Conservation (phyloP, 2,797 vertebrate genomes). For the Anabas testudineus region DNA sequence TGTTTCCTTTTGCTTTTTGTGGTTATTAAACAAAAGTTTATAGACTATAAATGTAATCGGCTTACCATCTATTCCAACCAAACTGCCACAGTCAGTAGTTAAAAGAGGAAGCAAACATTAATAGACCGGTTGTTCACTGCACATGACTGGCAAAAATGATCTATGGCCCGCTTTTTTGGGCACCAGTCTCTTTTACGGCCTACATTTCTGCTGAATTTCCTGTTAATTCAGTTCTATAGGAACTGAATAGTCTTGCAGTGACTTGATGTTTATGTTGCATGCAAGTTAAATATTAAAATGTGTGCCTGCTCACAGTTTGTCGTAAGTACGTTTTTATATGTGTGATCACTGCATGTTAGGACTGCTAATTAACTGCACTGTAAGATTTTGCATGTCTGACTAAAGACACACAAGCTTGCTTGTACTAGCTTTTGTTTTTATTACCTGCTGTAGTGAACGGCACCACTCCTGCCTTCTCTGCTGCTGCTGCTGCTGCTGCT, state of each 20-base stretch:
- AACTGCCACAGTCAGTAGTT: background rate
- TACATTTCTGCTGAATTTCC: constrained; percentile 11
- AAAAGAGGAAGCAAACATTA: background rate
- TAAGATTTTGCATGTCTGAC: constrained; percentile 51
- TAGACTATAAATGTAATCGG: background rate
- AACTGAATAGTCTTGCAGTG: background rate
- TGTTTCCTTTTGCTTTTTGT: background rate
- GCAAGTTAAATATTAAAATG: background rate
- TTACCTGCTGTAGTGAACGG: constrained; percentile 94
- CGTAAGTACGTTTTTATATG: background rate
- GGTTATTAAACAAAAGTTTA: background rate
- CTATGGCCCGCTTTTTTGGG: constrained; percentile 8
- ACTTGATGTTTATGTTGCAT: background rate
- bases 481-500: constrained; percentile 81
- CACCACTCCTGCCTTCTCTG: constrained; percentile 89
- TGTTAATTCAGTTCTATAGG: constrained; percentile 2
- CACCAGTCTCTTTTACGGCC: background rate
- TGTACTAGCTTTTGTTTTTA: constrained; percentile 61
- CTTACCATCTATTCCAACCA: background rate
- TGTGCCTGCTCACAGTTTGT: constrained; percentile 13
- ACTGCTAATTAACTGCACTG: constrained; percentile 37
- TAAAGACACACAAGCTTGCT: constrained; percentile 33
- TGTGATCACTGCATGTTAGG: constrained; percentile 22
- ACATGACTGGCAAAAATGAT: background rate
- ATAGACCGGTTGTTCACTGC: constrained; percentile 1